Conservation (phyloP, 2,797 vertebrate genomes). For the Gymnodraco acuticeps region DNA sequence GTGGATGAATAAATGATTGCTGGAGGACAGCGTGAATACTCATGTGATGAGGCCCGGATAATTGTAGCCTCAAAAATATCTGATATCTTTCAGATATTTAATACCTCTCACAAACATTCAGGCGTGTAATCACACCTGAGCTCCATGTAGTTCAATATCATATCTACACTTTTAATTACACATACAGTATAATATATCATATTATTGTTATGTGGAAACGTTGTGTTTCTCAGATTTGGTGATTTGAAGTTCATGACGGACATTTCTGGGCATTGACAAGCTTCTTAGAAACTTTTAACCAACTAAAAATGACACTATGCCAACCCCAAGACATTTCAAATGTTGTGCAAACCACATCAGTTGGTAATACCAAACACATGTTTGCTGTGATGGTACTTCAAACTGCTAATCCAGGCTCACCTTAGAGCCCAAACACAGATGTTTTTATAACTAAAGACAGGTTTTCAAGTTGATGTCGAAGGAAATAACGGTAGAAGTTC, state of each 20-base stretch:
- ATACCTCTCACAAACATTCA: slow-evolving; percentile 22
- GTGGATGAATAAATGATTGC: slow-evolving; percentile 69
- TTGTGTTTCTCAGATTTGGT: neutral
- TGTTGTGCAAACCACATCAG: neutral
- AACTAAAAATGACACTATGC: too few species aligned
- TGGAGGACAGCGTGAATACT: slow-evolving; percentile 65
- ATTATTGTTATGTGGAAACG: neutral
- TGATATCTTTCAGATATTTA: slow-evolving; percentile 31
- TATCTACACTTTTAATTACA: slow-evolving; percentile 16
- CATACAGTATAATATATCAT: neutral
- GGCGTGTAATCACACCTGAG: slow-evolving; percentile 8
- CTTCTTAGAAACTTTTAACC: neutral
- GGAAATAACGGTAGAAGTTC: too few species aligned
- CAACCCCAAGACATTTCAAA: neutral
- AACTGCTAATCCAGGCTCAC: too few species aligned
- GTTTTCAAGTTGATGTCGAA: too few species aligned
- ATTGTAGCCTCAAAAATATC: slow-evolving; percentile 55
- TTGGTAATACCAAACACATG: neutral
- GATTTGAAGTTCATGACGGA: neutral
- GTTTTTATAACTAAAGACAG: too few species aligned
- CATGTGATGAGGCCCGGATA: slow-evolving; percentile 42
- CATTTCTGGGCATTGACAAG: neutral
- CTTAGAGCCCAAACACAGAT: too few species aligned
- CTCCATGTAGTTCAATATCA: neutral
- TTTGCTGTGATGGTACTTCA: too few species aligned